Conservation (phyloP, 92 coral and sea anemone species). For the Diadumene lineata region DNA sequence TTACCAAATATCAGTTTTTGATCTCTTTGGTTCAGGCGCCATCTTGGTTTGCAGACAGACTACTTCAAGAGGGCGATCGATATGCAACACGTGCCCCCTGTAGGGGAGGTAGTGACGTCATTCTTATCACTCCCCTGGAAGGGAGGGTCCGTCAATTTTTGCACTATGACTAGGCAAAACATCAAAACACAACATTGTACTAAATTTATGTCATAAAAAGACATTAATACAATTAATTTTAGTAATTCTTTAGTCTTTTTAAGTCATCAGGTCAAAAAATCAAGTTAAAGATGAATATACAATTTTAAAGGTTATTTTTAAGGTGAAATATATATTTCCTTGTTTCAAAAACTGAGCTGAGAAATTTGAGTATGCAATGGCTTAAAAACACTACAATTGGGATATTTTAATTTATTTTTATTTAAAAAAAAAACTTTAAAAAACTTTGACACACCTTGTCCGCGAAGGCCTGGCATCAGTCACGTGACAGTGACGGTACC, state of each 20-base stretch:
- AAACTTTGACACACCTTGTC: conserved; percentile 30
- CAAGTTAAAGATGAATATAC: no score
- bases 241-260: background rate
- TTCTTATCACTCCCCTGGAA: background rate
- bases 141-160: conserved; percentile 15
- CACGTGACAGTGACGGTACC: conserved; percentile 50
- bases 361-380: no score
- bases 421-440: background rate
- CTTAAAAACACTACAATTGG: no score
- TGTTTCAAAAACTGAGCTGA: no score
- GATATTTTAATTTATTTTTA: background rate
- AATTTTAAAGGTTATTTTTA: no score
- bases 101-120: conserved; percentile 11
- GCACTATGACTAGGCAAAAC: conserved; percentile 31
- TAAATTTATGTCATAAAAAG: no score
- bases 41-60: conserved; percentile 27
- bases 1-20: conserved; percentile 47
- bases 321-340: no score
- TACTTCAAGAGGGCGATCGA: background rate
- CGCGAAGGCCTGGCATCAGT: conserved; percentile 25
- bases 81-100: conserved; percentile 11
- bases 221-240: no score
- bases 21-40: conserved; percentile 66
- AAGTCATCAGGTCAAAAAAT: no score
- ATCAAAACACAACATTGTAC: background rate